Evolutionary conservation across 2,888 invertebrate genomes (phyloP).

Genomic region (Muschampia plurimacula): DNA sequence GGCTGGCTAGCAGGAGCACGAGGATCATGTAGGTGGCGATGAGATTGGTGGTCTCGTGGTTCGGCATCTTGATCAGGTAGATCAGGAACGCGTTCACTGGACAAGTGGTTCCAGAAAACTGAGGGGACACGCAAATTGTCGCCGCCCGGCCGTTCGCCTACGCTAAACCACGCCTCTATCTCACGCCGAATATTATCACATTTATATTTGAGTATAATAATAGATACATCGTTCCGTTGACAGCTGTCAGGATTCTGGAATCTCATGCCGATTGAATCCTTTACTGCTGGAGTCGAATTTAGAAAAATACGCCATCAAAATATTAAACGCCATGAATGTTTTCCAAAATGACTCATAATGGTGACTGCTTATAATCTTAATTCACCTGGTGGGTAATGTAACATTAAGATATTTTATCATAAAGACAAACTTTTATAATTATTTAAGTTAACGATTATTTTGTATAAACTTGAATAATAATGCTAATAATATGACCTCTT

Average conservation of each 20-base stretch:
- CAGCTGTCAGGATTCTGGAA: conserved; percentile 50
- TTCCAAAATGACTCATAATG: neutral
- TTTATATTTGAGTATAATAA: conserved; percentile 70
- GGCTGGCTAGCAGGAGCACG: conserved; percentile 87
- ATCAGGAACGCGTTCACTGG: conserved; percentile 64
- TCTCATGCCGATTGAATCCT: conserved; percentile 41
- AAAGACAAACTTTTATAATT: too few species aligned
- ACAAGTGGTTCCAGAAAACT: conserved; percentile 72
- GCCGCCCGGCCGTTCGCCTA: conserved; percentile 56
- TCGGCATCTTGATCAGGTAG: conserved; percentile 66
- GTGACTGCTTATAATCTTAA: neutral
- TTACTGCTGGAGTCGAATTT: conserved; percentile 30
- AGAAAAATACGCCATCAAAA: neutral
- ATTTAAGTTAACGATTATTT: too few species aligned
- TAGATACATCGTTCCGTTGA: conserved; percentile 57
- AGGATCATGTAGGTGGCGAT: conserved; percentile 90
- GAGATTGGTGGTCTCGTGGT: conserved; percentile 88
- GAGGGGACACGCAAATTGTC: conserved; percentile 57
- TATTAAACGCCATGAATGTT: neutral
- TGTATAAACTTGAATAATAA: too few species aligned
- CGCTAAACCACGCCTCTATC: conserved; percentile 63
- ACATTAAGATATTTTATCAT: too few species aligned
- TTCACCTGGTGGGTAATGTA: too few species aligned
- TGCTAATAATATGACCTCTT: too few species aligned
- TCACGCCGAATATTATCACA: conserved; percentile 57